Conservation (phyloP, 2,113 vertebrate genomes). For the Xyrauchen texanus region DNA sequence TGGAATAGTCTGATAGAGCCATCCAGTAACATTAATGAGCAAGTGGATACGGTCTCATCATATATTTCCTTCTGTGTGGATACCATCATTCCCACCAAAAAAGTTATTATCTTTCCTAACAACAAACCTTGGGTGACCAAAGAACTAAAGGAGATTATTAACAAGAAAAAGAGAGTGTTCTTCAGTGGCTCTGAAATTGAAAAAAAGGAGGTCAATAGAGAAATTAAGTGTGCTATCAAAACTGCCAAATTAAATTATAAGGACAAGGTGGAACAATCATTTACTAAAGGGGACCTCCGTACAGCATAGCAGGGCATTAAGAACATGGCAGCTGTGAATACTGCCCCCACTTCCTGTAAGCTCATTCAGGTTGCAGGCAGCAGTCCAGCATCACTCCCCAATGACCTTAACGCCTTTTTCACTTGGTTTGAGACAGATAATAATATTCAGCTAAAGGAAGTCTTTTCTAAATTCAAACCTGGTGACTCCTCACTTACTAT, state of each 20-base stretch:
- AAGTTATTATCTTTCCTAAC: not conserved
- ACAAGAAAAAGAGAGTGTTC: slow-evolving; percentile 18
- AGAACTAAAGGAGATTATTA: slow-evolving; percentile 1
- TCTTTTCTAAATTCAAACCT: too few species aligned
- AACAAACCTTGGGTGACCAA: slow-evolving; percentile 21
- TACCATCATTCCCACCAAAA: slow-evolving; percentile 8
- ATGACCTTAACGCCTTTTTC: too few species aligned
- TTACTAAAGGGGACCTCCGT: not conserved
- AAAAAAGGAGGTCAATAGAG: not conserved
- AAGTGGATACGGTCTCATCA: not conserved
- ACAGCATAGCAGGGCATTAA: too few species aligned
- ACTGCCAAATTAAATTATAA: slow-evolving; percentile 3
- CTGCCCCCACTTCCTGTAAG: too few species aligned
- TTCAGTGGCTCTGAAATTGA: not conserved
- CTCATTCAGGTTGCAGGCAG: too few species aligned
- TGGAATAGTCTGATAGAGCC: too few species aligned
- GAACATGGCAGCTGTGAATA: too few species aligned
- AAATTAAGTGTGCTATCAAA: slow-evolving; percentile 2
- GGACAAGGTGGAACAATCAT: not conserved
- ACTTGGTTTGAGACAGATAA: too few species aligned
- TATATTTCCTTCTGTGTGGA: slow-evolving; percentile 18
- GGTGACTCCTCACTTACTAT: too few species aligned
- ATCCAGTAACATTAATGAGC: too few species aligned
- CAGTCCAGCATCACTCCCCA: too few species aligned
- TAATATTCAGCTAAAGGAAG: too few species aligned